Evolutionary conservation across 2,113 vertebrate genomes (phyloP), one percentile per base, ranked within the genome.

Genomic region (Lanius collurio): DNA sequence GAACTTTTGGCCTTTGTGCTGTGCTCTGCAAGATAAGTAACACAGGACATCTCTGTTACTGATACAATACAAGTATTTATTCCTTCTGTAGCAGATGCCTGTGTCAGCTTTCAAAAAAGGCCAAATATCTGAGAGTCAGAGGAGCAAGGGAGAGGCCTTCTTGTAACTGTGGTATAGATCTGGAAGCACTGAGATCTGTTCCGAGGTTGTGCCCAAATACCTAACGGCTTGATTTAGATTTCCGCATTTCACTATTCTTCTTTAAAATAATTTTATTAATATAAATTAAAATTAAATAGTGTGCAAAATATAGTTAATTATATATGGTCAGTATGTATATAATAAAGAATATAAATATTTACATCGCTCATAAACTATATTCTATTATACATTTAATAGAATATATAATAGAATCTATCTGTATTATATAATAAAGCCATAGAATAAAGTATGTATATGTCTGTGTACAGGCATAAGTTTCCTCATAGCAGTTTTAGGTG

Each of bases 31-130:
- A 87, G 83, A 89, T 90, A 68, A 93, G 87, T 87, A 85, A 94
- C 90, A 94, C 73, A 91, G 70, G 84, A 65, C 70, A 93, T 93
- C 92, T 93, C 86, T 96, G 91, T 95, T 87, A 46, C 81, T 91
- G 89, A 89, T 91, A 89, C 65, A 85, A 91, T 91, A 87, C 65
- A 76, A 87, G 83, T 80, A 70, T 77, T 95, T 96, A 83, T 87
- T 95, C 65, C 28, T 94, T 85, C 81, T 87, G 62, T 68, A 79
- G 84, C 82, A 91, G 81, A 94, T 87, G 83, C 74, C 74, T 91
- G 53, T 68, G 62, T 91, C 77, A 20, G 55, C 56, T 91, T 94
- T 89, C 68, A 70, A 78, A 88, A 90, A 90, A 87, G 39, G 47
- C 78, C 74, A 83, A 70, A 60, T 87, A 84, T 82, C 73, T 79